Evolutionary conservation across 2,797 vertebrate genomes (phyloP), one percentile per base, ranked within the genome.

Genomic region (Arrhamphus sclerolepis): DNA sequence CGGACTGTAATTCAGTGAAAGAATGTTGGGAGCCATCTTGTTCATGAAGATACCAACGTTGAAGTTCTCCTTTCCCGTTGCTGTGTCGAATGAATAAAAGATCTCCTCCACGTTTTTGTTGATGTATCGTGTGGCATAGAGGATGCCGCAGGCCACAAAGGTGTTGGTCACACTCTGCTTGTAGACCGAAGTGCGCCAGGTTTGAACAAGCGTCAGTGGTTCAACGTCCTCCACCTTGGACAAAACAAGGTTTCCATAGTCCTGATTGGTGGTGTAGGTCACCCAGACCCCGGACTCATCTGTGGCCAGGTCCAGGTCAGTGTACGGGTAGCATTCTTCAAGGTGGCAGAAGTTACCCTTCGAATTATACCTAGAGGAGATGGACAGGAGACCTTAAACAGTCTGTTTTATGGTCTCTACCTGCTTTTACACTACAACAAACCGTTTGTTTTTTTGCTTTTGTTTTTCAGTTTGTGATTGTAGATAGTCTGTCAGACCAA

Each of bases 241-340:
- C 8, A 93, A 55, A 5, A 94, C 73, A 53, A 92, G 49, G 65
- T 93, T 92, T 7, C 92, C 92, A 29, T 75, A 87, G 67, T 90
- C 70, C 19, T 86, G 74, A 0, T 29, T 46, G 13, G 90, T 85
- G 42, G 87, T 77, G 28, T 92, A 93, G 47, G 86, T 78, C 46
- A 91, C 89, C 90, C 91, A 94, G 21, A 94, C 49, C 0, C 91
- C 91, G 0, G 76, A 90, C 70, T 93, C 93, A 14, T 93, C 92
- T 0, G 91, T 92, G 2, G 87, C 68, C 28, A 93, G 68, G 82
- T 94, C 92, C 18, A 93, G 17, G 67, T 94, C 92, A 0, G 91
- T 91, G 72, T 38, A 90, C 0, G 1, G 2, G 67, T 90, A 91
- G 43, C 89, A 84, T n/a, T 78, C 43, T 0, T 76, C 87, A 7